These are phyloP conservation scores for Crocuta crocuta DNA, from an alignment of 2,113 vertebrate genomes.

Conservation along the genomic window DNA sequence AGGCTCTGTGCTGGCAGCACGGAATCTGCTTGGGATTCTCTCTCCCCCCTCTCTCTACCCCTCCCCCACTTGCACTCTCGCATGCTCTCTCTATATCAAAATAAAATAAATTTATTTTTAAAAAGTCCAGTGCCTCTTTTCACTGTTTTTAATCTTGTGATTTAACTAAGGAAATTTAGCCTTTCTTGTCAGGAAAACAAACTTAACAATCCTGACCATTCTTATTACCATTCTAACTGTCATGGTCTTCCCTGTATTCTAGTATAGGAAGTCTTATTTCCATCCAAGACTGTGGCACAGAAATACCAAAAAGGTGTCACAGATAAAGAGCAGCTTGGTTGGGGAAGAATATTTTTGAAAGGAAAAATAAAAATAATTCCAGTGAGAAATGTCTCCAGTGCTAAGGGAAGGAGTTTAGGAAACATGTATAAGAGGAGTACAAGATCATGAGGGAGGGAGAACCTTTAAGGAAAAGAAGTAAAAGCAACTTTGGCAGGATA, in stretches of 20 bases:
- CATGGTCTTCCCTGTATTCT: not conserved
- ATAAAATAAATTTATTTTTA: not conserved
- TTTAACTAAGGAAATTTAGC: constrained; percentile 28
- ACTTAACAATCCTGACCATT: not conserved
- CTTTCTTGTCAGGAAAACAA: not conserved
- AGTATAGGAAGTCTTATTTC: not conserved
- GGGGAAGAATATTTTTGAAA: not conserved
- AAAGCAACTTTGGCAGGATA: not conserved
- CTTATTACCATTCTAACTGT: not conserved
- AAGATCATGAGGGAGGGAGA: not conserved
- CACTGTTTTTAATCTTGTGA: not conserved
- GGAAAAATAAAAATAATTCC: not conserved
- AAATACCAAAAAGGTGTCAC: not conserved
- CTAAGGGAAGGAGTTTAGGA: not conserved
- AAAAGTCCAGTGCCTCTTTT: not conserved
- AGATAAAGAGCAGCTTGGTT: constrained; percentile 18
- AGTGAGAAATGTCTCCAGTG: not conserved
- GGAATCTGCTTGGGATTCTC: too few species aligned
- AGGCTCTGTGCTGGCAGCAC: too few species aligned
- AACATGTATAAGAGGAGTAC: not conserved
- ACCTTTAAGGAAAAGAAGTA: not conserved
- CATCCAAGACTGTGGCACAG: not conserved
- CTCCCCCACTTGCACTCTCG: too few species aligned
- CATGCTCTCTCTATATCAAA: too few species aligned
- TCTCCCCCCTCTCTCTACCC: too few species aligned